Percentiles rank a stretch among this genome's conserved stretches.
phyloP scores from a whole-genome alignment of 2,113 vertebrate species.

The Terrapene triunguis region DNA sequence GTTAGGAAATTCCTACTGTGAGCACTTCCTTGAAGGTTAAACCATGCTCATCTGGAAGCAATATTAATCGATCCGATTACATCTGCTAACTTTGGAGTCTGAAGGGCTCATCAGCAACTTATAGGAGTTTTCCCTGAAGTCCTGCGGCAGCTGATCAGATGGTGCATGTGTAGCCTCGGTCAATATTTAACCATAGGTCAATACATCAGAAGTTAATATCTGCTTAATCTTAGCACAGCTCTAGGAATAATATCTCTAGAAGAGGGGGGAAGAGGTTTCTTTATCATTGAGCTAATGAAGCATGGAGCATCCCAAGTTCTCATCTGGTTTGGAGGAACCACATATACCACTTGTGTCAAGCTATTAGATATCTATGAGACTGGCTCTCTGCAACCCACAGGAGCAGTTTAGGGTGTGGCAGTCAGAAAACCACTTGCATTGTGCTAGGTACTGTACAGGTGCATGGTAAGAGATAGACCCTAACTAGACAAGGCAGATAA shows the following conservation, averaged over 20 bases:
- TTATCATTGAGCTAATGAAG: accelerated
- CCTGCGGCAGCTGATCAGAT: not conserved
- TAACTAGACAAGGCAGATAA: not conserved
- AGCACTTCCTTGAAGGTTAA: conserved; percentile 41
- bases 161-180: accelerated
- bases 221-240: not conserved
- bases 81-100: not conserved
- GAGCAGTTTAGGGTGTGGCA: not conserved
- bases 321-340: not conserved
- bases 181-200: conserved; percentile 40
- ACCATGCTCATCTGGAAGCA: accelerated
- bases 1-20: conserved; percentile 3
- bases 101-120: not conserved
- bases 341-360: not conserved
- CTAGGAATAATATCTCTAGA: not conserved
- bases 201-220: conserved; percentile 13
- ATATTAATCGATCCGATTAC: conserved; percentile 18
- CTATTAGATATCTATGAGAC: not conserved
- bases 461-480: not conserved
- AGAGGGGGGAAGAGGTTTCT: not conserved
- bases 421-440: not conserved
- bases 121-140: conserved; percentile 37
- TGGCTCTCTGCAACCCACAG: not conserved
- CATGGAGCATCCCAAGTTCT: accelerated
- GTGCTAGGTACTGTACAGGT: accelerated